Evolutionary conservation across 2,888 invertebrate genomes (phyloP), one percentile per base, ranked within the genome.

Genomic region (Andrena fulva): DNA sequence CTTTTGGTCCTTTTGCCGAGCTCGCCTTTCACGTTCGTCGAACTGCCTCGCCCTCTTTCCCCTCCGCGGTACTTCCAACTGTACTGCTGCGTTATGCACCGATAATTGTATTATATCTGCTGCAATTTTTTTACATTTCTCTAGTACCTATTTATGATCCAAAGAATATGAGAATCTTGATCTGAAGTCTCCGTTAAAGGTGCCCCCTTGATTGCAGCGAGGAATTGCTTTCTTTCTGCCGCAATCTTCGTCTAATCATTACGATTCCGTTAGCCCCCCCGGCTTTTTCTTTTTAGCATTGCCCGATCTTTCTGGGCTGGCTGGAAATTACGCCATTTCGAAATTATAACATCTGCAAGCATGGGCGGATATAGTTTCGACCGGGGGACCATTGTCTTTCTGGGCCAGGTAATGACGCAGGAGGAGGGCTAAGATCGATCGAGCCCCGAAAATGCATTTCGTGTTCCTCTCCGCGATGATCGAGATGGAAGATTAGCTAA

Each of bases 291-390:
- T 79, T 77, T 73, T 67, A 56, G 0, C 24, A 6, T 48, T 48
- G 59, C 48, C 60, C 27, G 68, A 66, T 73, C 87, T 86, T 83
- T 81, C 80, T 82, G 72, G 79, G 81, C 66, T 68, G 62, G 60
- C 84, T 82, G 87, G 75, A 88, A 89, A 91, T 91, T 87, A 89
- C 89, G 90, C 87, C 87, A 90, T 91, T 91, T 90, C 92, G 88
- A 93, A 92, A 93, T 93, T 93, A 93, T 93, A 93, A 92, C 93
- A 93, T 93, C 92, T 83, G 89, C 88, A 70, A 80, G 72, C 78
- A 84, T 78, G 80, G 79, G 63, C 86, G 86, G 77, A 81, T 77
- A 85, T 74, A 81, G 86, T 81, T 77, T 70, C 68, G 85, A 60
- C 48, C 16, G 27, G 59, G 78, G 77, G 82, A 80, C 76, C 69